Conservation (phyloP, 2,888 invertebrate species). For the Caenorhabditis auriculariae region DNA sequence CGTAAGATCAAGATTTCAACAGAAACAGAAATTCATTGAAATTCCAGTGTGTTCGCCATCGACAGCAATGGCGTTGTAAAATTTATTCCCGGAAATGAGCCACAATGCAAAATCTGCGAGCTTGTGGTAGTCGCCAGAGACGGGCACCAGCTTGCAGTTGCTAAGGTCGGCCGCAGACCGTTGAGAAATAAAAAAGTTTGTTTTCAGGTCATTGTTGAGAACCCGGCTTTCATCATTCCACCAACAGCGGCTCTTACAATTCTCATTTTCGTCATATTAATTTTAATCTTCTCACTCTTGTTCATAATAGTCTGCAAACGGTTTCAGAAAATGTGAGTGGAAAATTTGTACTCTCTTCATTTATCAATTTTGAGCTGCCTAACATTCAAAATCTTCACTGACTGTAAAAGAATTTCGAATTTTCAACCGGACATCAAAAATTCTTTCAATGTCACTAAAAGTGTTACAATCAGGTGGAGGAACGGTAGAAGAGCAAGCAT, state of each 20-base stretch:
- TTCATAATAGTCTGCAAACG: constrained; percentile 31
- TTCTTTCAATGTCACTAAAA: not conserved
- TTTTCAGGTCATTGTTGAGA: constrained; percentile 27
- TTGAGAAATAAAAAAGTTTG: not conserved
- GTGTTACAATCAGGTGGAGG: constrained; percentile 23
- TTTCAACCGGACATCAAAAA: no score
- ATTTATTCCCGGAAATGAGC: constrained; percentile 26
- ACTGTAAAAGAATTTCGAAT: no score
- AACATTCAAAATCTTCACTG: no score
- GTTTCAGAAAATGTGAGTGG: constrained; percentile 33
- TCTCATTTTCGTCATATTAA: constrained; percentile 28
- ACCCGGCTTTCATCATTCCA: constrained; percentile 25
- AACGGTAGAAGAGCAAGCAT: constrained; percentile 32
- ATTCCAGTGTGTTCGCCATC: constrained; percentile 34
- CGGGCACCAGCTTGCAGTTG: constrained; percentile 28
- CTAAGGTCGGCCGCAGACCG: constrained; percentile 21
- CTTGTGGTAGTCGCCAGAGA: constrained; percentile 48
- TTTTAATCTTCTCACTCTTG: constrained; percentile 35
- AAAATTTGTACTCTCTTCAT: no score
- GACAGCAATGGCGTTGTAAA: constrained; percentile 32
- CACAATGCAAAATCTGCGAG: constrained; percentile 43
- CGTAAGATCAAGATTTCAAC: constrained; percentile 8
- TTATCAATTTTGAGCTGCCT: no score
- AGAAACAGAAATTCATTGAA: not conserved
- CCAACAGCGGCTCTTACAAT: constrained; percentile 28